phyloP scores from a whole-genome alignment of 2,888 invertebrate species.

The Camptogramma bilineatum region DNA sequence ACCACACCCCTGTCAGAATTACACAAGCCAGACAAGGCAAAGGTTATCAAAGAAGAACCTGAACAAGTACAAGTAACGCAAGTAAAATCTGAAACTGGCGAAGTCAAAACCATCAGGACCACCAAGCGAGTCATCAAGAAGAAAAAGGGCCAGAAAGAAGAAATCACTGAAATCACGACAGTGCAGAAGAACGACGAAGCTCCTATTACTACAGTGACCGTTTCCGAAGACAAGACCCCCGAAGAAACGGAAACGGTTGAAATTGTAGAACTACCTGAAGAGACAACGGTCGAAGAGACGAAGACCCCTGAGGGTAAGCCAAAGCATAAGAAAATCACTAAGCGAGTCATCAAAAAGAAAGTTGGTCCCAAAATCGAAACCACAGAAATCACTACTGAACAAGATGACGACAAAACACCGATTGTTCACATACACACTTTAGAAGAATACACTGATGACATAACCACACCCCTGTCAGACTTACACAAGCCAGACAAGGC shows the following conservation, averaged over 20 bases:
- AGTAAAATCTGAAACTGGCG: slow-evolving; percentile 42
- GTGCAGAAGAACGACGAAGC: slow-evolving; percentile 28
- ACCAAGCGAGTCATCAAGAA: slow-evolving; percentile 54
- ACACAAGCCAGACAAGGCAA: slow-evolving; percentile 42
- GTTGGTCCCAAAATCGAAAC: no score
- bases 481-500: slow-evolving; percentile 35
- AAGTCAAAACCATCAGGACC: slow-evolving; percentile 54
- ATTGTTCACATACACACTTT: slow-evolving; percentile 26
- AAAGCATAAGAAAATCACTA: slow-evolving; percentile 54
- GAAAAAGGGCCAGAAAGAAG: slow-evolving; percentile 41
- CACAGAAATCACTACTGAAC: no score
- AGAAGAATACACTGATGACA: slow-evolving; percentile 51
- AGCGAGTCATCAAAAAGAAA: slow-evolving; percentile 56
- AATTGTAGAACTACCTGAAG: slow-evolving; percentile 58
- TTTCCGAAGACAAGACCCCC: slow-evolving; percentile 54
- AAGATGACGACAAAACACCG: no score
- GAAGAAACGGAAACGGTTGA: slow-evolving; percentile 46
- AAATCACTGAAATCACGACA: slow-evolving; percentile 43
- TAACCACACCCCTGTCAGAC: slow-evolving; percentile 39
- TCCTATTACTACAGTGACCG: slow-evolving; percentile 34
- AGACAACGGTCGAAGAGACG: slow-evolving; percentile 55
- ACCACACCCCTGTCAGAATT: slow-evolving; percentile 38
- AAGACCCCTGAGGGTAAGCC: slow-evolving; percentile 55
- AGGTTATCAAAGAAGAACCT: slow-evolving; percentile 46
- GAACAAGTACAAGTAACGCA: slow-evolving; percentile 44